These are phyloP conservation scores for Octomys mimax DNA, from an alignment of 2,797 vertebrate species.

Conservation along the genomic window DNA sequence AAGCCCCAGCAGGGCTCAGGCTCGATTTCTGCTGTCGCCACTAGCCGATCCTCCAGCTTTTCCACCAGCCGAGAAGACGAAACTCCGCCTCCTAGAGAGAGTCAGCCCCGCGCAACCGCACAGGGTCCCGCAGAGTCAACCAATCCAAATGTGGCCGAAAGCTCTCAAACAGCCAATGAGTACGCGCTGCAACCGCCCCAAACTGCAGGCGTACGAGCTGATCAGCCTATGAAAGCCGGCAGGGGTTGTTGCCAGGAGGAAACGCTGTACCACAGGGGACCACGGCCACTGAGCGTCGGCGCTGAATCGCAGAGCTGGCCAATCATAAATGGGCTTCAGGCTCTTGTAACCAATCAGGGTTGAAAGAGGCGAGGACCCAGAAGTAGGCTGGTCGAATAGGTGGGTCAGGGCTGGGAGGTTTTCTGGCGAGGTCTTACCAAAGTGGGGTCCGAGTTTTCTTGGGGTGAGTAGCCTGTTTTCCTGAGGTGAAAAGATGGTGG, in stretches of 20 bases:
- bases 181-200: background rate
- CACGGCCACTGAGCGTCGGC: conserved; percentile 67
- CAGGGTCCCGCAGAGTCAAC: background rate
- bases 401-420: background rate
- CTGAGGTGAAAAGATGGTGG: background rate
- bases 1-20: conserved; percentile 67
- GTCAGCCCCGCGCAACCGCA: conserved; percentile 75
- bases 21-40: conserved; percentile 20
- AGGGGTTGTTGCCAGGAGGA: conserved; percentile 81
- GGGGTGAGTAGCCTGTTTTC: background rate
- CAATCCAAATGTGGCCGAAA: background rate
- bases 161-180: conserved; percentile 57
- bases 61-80: background rate
- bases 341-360: background rate
- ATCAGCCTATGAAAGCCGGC: conserved; percentile 59
- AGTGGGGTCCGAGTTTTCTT: background rate
- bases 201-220: background rate
- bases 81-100: conserved; percentile 68
- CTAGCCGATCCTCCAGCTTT: conserved; percentile 22
- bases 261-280: conserved; percentile 44
- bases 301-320: conserved; percentile 2
- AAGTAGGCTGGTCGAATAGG: background rate
- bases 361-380: conserved; percentile 3
- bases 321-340: conserved; percentile 57
- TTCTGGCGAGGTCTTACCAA: background rate